These are phyloP conservation scores for Vulpes lagopus DNA, from an alignment of 2,113 vertebrate genomes.

Conservation along the genomic window DNA sequence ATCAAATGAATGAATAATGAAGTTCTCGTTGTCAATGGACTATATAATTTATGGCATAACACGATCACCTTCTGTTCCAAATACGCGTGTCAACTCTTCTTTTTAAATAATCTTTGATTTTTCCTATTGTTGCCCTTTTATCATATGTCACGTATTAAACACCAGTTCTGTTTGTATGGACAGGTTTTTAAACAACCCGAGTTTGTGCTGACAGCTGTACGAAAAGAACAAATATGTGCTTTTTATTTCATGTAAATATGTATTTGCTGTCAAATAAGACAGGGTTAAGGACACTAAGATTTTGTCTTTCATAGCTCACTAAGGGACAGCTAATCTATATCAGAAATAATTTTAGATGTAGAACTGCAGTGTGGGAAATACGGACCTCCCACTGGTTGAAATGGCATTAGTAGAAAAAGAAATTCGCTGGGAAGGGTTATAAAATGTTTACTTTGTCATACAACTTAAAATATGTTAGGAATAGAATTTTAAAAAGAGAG, in stretches of 20 bases:
- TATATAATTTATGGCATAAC: not conserved
- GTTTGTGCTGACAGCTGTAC: constrained; percentile 72
- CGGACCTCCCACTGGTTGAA: constrained; percentile 47
- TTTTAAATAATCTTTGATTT: not conserved
- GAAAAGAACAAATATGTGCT: constrained; percentile 81
- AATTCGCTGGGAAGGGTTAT: constrained; percentile 60
- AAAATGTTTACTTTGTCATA: constrained; percentile 70
- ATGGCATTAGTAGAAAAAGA: constrained; percentile 57
- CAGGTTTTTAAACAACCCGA: constrained; percentile 59
- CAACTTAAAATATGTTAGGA: constrained; percentile 46
- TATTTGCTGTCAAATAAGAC: constrained; percentile 71
- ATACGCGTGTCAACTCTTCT: not conserved
- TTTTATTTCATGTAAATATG: constrained; percentile 78
- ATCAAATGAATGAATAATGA: not conserved
- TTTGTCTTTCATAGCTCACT: constrained; percentile 74
- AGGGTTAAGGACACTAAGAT: constrained; percentile 69
- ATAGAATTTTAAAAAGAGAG: not conserved
- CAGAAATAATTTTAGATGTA: constrained; percentile 71
- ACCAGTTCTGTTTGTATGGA: constrained; percentile 63
- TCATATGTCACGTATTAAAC: not conserved
- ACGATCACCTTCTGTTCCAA: not conserved
- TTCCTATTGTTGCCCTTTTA: constrained; percentile 29
- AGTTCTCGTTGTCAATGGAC: not conserved
- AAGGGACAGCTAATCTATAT: constrained; percentile 77
- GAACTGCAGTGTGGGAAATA: constrained; percentile 60